Conservation (phyloP, 2,888 invertebrate species). For the Drosophila algonquin region DNA sequence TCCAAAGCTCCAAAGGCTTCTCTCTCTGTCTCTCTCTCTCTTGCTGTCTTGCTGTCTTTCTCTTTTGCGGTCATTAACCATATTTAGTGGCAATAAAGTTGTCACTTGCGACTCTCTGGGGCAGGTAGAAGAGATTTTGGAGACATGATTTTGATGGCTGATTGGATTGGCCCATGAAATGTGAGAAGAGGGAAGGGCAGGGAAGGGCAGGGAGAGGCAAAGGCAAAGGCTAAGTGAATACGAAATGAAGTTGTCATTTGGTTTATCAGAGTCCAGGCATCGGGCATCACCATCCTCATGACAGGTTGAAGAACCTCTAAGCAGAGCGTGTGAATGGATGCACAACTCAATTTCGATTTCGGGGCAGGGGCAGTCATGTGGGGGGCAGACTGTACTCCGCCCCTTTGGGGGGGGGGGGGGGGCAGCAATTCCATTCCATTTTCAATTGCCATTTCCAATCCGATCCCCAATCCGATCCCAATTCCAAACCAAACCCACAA, state of each 20-base stretch:
- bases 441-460: constrained; percentile 31
- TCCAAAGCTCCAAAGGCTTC: constrained; percentile 1
- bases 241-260: constrained; percentile 46
- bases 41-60: background rate
- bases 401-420: too few relatives aligned
- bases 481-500: constrained; percentile 34
- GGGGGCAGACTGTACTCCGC: background rate
- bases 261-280: constrained; percentile 48
- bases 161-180: constrained; percentile 44
- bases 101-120: constrained; percentile 63
- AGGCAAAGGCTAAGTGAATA: constrained; percentile 7
- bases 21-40: background rate
- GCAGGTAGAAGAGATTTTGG: constrained; percentile 61
- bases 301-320: constrained; percentile 39
- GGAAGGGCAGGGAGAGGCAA: constrained; percentile 20
- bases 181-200: constrained; percentile 16
- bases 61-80: constrained; percentile 65
- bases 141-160: constrained; percentile 63
- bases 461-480: constrained; percentile 33
- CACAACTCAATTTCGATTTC: background rate
- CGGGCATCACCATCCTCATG: background rate
- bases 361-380: background rate
- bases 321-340: constrained; percentile 31
- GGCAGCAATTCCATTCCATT: constrained; percentile 31
- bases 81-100: constrained; percentile 77